Percentiles rank a stretch among this genome's conserved stretches.
These are phyloP conservation scores for Hemaris fuciformis DNA, from an alignment of 2,888 invertebrate species.

Conservation along the genomic window DNA sequence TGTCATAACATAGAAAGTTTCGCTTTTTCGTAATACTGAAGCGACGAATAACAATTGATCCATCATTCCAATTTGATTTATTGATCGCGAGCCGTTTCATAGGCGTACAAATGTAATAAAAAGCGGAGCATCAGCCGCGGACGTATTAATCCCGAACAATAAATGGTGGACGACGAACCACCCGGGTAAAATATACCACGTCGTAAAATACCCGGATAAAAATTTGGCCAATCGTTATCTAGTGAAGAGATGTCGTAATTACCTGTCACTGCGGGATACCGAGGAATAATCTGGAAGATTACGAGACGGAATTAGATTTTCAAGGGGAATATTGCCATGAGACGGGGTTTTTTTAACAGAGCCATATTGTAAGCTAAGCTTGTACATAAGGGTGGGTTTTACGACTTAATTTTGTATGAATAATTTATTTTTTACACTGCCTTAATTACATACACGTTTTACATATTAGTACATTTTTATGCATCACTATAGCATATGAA, in stretches of 20 bases:
- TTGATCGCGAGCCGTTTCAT: slow-evolving; percentile 16
- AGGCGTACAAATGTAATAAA: slow-evolving; percentile 27
- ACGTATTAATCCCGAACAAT: slow-evolving; percentile 34
- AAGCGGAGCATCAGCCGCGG: slow-evolving; percentile 21
- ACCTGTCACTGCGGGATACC: slow-evolving; percentile 39
- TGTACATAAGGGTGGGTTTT: not conserved
- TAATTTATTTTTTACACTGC: too few relatives aligned
- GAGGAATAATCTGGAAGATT: slow-evolving; percentile 38
- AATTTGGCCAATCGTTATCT: slow-evolving; percentile 32
- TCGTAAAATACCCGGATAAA: slow-evolving; percentile 28
- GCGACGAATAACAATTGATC: not conserved
- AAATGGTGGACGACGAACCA: slow-evolving; percentile 25
- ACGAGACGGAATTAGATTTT: slow-evolving; percentile 33
- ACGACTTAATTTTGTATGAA: not conserved
- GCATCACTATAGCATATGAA: too few relatives aligned
- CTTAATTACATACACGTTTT: too few relatives aligned
- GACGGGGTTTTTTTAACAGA: not conserved
- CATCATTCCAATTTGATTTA: slow-evolving; percentile 14
- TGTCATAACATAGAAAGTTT: not conserved
- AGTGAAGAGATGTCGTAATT: slow-evolving; percentile 31
- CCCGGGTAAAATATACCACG: slow-evolving; percentile 26
- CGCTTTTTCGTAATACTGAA: not conserved
- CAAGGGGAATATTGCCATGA: slow-evolving; percentile 7
- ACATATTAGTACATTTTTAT: too few relatives aligned
- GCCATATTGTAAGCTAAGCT: not conserved